Conservation (phyloP, 2,888 invertebrate genomes). For the Heliconius cydno region DNA sequence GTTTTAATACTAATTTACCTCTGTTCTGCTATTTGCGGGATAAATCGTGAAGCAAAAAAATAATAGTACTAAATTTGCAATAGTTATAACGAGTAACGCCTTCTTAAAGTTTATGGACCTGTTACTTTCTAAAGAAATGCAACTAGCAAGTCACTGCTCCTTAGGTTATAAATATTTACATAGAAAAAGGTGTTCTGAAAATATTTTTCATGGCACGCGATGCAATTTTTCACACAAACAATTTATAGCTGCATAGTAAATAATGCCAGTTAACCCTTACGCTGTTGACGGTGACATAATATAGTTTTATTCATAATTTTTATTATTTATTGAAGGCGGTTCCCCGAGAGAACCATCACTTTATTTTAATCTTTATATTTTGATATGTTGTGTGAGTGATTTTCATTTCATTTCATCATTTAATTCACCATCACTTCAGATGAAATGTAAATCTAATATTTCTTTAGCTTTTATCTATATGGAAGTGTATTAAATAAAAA, state of each 20-base stretch:
- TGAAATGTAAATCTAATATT: too few species aligned
- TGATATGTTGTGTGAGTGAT: too few species aligned
- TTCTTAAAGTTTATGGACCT: not conserved
- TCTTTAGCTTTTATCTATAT: too few species aligned
- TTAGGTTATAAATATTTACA: slow-evolving; percentile 19
- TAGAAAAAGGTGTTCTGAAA: slow-evolving; percentile 13
- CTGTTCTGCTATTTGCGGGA: not conserved
- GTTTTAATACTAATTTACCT: not conserved
- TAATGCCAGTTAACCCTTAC: slow-evolving; percentile 20
- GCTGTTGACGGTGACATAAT: not conserved
- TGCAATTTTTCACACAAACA: slow-evolving; percentile 31
- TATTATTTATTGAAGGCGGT: too few species aligned
- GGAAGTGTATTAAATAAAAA: too few species aligned
- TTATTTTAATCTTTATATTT: too few species aligned
- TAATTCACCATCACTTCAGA: too few species aligned
- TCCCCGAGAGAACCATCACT: too few species aligned
- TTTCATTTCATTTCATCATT: too few species aligned
- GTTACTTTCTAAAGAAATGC: not conserved
- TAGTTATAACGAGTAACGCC: not conserved
- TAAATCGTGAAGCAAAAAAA: not conserved
- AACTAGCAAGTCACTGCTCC: not conserved
- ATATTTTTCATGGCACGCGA: slow-evolving; percentile 25
- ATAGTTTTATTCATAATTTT: not conserved
- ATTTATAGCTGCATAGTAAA: slow-evolving; percentile 22
- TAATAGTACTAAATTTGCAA: not conserved